Evolutionary conservation across 2,113 vertebrate genomes (phyloP), one percentile per base, ranked within the genome.

Genomic region (Paramisgurnus dabryanus): DNA sequence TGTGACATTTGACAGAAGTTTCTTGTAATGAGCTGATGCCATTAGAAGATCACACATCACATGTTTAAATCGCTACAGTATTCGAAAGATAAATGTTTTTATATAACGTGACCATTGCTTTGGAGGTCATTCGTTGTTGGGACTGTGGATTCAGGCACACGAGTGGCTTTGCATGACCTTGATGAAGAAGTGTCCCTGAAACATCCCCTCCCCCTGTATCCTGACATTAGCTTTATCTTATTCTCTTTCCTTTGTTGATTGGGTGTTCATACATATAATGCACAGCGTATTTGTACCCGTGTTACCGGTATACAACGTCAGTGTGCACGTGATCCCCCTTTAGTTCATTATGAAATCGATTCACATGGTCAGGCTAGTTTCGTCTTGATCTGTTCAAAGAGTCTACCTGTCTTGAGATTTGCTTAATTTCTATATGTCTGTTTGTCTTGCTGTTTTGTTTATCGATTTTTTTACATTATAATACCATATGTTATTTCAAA

Each of bases 161-260:
- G 18, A 39, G 53, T 57, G 68, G 22, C 22, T 61, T 13, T 67
- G 40, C 4, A 12, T 79, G 78, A 71, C 78, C 78, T 79, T 79
- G 41, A 70, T 71, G 27, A 43, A 63, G 27, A 43, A 63, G 22
- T 71, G 78, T 71, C 67, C 49, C 78, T 79, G 55, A 64, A 63
- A 27, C 58, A 58, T 50, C 12, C 4, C 13, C 12, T 49, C 47
- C 7, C 15, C 13, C 22, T 49, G 11, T 15, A 18, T 41, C 40
- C 8, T 47, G 17, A 22, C 5, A 49, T 49, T 12, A 49, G 13
- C n/a, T 34, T 9, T 3, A 17, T 6, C 12, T 64, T 15, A 8
- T 10, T 47, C 40, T 49, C 7, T 3, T 5, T 22, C 10, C n/a
- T 22, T 50, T 6, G 5, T 34, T 12, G 1, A 8, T 17, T 0